These are phyloP conservation scores for Mustelus asterias DNA, from an alignment of 2,113 vertebrate genomes.

Conservation along the genomic window DNA sequence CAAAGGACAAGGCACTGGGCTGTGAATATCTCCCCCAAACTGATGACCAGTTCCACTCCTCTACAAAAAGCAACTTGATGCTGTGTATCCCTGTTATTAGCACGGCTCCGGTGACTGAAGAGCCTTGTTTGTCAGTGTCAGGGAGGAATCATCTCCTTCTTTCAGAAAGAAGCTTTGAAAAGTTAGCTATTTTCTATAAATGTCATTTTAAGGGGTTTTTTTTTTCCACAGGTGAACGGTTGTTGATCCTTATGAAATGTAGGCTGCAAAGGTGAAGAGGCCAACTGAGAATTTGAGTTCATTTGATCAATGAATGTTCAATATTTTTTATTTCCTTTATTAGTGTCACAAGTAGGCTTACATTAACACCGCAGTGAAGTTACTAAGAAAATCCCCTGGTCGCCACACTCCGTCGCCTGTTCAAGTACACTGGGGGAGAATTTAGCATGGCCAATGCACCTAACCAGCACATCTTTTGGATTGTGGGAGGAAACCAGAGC, in stretches of 20 bases:
- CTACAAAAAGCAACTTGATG: conserved; percentile 43
- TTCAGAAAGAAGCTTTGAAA: conserved; percentile 24
- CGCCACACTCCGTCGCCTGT: too few relatives aligned
- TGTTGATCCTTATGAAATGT: background rate
- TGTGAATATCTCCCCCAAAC: conserved; percentile 28
- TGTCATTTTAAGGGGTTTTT: background rate
- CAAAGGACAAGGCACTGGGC: conserved; percentile 7
- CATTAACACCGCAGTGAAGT: too few relatives aligned
- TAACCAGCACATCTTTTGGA: too few relatives aligned
- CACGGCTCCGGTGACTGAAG: conserved; percentile 40
- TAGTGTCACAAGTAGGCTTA: too few relatives aligned
- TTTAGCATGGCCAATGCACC: too few relatives aligned
- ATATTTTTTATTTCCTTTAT: background rate
- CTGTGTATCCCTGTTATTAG: conserved; percentile 41
- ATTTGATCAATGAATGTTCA: background rate
- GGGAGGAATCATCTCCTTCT: conserved; percentile 41
- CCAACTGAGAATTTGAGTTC: background rate
- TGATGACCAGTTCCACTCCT: conserved; percentile 41
- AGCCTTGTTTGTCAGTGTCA: conserved; percentile 35
- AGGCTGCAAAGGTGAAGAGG: background rate
- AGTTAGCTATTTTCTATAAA: conserved; percentile 13
- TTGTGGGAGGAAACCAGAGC: too few relatives aligned
- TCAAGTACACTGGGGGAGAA: too few relatives aligned
- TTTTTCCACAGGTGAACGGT: background rate
- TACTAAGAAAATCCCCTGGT: too few relatives aligned